Base-by-base conservation (phyloP, 2,113 vertebrate genomes). In the Xiphophorus maculatus region DNA sequence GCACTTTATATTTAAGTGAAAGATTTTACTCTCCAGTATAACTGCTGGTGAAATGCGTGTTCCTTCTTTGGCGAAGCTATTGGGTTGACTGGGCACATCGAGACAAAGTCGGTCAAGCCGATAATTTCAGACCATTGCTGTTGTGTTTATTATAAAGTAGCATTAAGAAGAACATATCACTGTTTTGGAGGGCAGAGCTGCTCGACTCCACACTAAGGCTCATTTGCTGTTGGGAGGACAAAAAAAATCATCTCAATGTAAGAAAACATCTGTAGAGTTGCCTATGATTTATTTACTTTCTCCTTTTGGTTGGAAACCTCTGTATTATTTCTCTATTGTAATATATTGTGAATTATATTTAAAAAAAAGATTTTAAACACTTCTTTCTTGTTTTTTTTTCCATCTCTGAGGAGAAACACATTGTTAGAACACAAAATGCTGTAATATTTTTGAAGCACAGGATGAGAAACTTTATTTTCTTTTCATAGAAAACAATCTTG, bases 301-400 rank as follows among this genome's bases (percentile, higher is more conserved):
- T 83, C 84, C 73, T 64, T 82, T 77, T 87, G 75, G 84, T 91
- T 92, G 87, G 30, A 86, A 87, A 87, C 74, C 81, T 82, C 74
- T 87, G 90, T 93, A 87, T 93, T 84, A 87, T 89, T 93, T 91
- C 85, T 73, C 81, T 80, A 19, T 32, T 94, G 91, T 93, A 92
- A 92, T 78, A 93, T 93, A 91, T 91, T 93, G 92, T 94, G 92
- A 90, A 91, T 88, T 93, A 84, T 87, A 94, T 90, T 90, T 94
- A 93, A 94, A 94, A 85, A 54, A 44, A 44, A 19, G 77, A 89
- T 82, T 88, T 90, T 90, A 91, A 92, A 91, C 78, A 75, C 64
- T 19, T 14, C 13, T 37, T 54, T 0, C 28, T 11, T 74, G 32
- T 54, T 5, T 27, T 5, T 42, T 48, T 6, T 17, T 70, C 12